Evolutionary conservation across 2,113 vertebrate species (phyloP).

Genomic region (Heterotis niloticus): DNA sequence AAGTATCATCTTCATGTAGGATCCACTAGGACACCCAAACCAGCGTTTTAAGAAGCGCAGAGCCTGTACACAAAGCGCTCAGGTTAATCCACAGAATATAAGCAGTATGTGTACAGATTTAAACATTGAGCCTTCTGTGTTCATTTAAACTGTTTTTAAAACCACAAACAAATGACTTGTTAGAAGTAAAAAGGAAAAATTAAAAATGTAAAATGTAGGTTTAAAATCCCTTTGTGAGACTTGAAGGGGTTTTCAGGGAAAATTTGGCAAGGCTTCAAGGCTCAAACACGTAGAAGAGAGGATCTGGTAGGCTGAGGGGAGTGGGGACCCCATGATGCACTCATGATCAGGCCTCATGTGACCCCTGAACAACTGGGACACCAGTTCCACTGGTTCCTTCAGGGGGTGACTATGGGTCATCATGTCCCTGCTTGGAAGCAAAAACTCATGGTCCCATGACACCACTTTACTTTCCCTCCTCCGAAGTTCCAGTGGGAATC

Average conservation of each 20-base stretch:
- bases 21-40: no score
- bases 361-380: constrained; percentile 26
- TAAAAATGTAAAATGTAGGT: no score
- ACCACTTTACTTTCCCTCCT: constrained; percentile 2
- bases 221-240: not conserved
- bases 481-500: not conserved
- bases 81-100: no score
- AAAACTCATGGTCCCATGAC: not conserved
- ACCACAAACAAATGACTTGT: no score
- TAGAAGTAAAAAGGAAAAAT: no score
- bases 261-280: not conserved
- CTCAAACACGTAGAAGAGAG: no score
- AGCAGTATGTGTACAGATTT: no score
- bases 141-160: no score
- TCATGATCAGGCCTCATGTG: constrained; percentile 50
- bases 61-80: no score
- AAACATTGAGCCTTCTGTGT: no score
- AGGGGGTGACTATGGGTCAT: not conserved
- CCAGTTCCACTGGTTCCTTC: constrained; percentile 14
- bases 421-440: not conserved
- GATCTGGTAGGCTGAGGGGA: not conserved
- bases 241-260: not conserved
- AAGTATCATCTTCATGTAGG: no score
- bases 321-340: constrained; percentile 45
- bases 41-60: no score